Base-by-base conservation (phyloP, 2,888 invertebrate species). In the Apodemia mormo region DNA sequence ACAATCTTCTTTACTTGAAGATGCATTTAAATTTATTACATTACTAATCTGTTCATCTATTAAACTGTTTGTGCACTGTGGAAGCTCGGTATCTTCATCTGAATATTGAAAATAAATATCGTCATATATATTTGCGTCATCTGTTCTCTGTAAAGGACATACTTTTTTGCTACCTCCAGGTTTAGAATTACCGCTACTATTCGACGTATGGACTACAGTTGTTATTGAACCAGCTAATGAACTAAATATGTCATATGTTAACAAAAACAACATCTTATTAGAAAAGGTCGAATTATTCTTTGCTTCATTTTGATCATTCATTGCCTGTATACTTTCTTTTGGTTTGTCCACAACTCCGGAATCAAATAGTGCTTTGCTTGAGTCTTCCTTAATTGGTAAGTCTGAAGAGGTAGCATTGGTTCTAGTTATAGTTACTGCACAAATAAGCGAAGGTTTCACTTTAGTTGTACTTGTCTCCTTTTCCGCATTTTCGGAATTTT, bases 221-320 rank as follows among this genome's bases (percentile, higher is more conserved):
- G 92, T 90, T 66, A 88, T 85, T 0, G 89, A 91, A n/a, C 90
- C 89, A 1, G 92, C 87, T 30, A 87, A 81, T 66, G 94, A 95
- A 78, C 95, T 95, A 81, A 95, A 94, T 89, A 96, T 96, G 79
- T 96, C 96, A 75, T 96, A 96, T 0, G 96, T 94, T 29, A 96
- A 92, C 66, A 96, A 87, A 82, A 95, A 96, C 68, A 94, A 83
- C 88, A 92, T 90, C 84, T 88, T 92, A 74, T 89, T 89, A 69
- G 85, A 81, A 1, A 82, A 79, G 8, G 84, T 78, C 52, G 86
- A 75, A 74, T 90, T 91, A 79, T 92, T 94, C 72, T 95, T 95
- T 0, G 95, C 96, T 85, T 96, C 95, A 81, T 96, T 96, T 71
- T 96, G 95, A 81, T 96, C 96, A 83, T 97, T 97, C 94, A 97